A percentile compares a stretch with the other conserved stretches of the same genome.
Evolutionary conservation across 2,888 invertebrate species (phyloP).

Genomic region (Steinernema scapterisci): DNA sequence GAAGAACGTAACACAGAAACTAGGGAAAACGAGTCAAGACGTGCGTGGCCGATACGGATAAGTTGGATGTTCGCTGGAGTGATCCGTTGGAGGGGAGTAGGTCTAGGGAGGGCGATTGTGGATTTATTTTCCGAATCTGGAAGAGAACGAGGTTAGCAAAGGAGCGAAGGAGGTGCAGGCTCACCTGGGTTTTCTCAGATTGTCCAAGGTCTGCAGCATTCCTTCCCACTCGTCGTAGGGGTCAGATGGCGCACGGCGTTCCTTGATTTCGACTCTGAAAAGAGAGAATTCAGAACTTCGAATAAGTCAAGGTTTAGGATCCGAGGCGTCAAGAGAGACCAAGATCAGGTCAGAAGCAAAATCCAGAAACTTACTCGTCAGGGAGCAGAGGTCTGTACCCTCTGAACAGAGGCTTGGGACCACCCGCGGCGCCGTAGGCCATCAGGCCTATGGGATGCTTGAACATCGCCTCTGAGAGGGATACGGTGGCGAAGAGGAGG

Average conservation of each 20-base stretch:
- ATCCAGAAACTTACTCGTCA: conserved; percentile 24
- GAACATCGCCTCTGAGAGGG: conserved; percentile 16
- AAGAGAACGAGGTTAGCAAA: not conserved
- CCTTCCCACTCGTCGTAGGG: conserved; percentile 34
- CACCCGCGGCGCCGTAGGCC: conserved; percentile 21
- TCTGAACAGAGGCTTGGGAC: not conserved
- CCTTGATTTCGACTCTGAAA: conserved; percentile 30
- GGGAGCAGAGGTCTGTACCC: conserved; percentile 13
- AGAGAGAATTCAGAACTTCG: not conserved
- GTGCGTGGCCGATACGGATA: not conserved
- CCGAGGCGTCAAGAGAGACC: too few species aligned
- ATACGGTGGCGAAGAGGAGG: conserved; percentile 11
- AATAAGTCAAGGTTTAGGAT: too few species aligned
- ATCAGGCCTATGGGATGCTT: conserved; percentile 16
- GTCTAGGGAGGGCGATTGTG: not conserved
- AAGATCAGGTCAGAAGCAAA: not conserved
- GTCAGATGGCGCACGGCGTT: conserved; percentile 31
- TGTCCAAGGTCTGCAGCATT: conserved; percentile 34
- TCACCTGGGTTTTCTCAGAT: conserved; percentile 35
- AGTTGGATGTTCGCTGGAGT: not conserved
- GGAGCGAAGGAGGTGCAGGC: not conserved
- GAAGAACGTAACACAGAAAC: not conserved
- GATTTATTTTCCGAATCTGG: conserved; percentile 27
- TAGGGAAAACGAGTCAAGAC: not conserved
- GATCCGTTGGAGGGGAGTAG: not conserved